Evolutionary conservation across 2,888 invertebrate species (phyloP).

Genomic region (Drosophila pseudotalamancana): DNA sequence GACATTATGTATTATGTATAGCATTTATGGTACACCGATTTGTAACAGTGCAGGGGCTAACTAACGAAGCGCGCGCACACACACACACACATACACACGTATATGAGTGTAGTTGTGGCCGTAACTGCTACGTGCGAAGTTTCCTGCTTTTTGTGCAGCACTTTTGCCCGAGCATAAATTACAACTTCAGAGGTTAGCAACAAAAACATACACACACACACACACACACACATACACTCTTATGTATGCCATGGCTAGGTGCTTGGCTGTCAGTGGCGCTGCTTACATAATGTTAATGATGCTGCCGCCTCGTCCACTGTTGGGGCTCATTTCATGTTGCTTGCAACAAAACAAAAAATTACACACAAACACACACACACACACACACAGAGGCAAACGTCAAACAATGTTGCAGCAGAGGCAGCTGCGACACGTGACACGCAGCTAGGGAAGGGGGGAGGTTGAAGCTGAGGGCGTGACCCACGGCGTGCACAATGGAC

Average conservation of each 20-base stretch:
- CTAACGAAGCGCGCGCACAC: constrained; percentile 38
- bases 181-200: constrained; percentile 65
- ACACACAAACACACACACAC: too few species aligned
- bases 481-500: constrained; percentile 45
- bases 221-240: not conserved
- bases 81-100: constrained; percentile 1
- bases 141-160: constrained; percentile 62
- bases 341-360: constrained; percentile 61
- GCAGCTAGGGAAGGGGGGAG: constrained; percentile 13
- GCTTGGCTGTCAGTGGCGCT: constrained; percentile 56
- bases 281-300: constrained; percentile 78
- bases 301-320: constrained; percentile 48
- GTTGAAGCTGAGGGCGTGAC: constrained; percentile 26
- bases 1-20: constrained; percentile 47
- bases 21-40: constrained; percentile 49
- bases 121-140: constrained; percentile 62
- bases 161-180: constrained; percentile 72
- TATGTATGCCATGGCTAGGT: constrained; percentile 6
- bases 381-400: constrained; percentile 59
- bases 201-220: not conserved
- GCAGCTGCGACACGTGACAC: constrained; percentile 6
- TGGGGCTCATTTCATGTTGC: constrained; percentile 66
- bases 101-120: constrained; percentile 36
- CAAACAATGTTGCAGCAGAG: constrained; percentile 34
- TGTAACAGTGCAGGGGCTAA: constrained; percentile 63